Base-by-base conservation (phyloP, 2,113 vertebrate genomes). In the Suncus etruscus region DNA sequence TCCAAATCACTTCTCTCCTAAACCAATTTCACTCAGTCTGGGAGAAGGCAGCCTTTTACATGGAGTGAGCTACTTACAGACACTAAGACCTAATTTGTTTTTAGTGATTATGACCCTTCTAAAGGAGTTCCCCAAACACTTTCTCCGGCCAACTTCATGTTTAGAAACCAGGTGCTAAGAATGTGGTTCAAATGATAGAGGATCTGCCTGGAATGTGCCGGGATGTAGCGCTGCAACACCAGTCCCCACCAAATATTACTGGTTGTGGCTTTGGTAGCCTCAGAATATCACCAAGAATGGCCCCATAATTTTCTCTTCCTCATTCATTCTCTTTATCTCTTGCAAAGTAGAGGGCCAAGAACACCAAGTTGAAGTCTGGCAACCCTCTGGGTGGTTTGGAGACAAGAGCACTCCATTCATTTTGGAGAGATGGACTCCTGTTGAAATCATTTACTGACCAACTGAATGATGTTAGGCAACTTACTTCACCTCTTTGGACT, bases 1-100 rank as follows among this genome's bases (percentile, higher is more conserved):
- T 96, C 94, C 93, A 91, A 87, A 87, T 84, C 84, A 69, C 92
- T 87, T 87, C 51, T 91, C 72, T 70, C 74, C 78, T 51, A 83
- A 94, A 82, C 73, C 69, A 93, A 82, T 85, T 65, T 87, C 50
- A 83, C 80, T 79, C 77, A 85, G 78, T 91, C 84, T 94, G 84
- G 32, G 83, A 63, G 70, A 87, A 32, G 78, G 74, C 73, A 89
- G 89, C 65, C 69, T 94, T 87, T 95, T 89, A 70, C 77, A 82
- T 81, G 70, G 65, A 92, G n/a, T 82, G 63, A 25, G 82, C 72
- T 87, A 65, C 93, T 85, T 89, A 48, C 58, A 87, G 91, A 96
- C 45, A 61, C 39, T 1, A 50, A 90, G 76, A 84, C 72, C 73
- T 70, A 25, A 81, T 91, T 78, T 73, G 69, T 65, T 90, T 91